Evolutionary conservation across 2,888 invertebrate species (phyloP), one percentile per base, ranked within the genome.

Genomic region (Endotricha flammealis): DNA sequence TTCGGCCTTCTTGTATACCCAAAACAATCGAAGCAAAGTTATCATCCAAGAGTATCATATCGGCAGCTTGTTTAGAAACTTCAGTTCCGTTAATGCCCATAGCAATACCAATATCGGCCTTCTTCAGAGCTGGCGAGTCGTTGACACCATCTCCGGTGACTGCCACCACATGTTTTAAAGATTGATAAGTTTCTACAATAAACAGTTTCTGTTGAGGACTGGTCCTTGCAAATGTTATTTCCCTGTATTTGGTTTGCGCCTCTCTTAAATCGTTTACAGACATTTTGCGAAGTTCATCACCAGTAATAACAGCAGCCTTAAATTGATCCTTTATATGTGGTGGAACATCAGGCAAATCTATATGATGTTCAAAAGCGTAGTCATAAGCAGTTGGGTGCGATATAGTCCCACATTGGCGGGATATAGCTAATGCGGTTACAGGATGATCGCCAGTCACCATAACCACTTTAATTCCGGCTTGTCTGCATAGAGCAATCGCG

Each of bases 121-220:
- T 93, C 63, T 95, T 95, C 36, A 96, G 76, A 8, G 95, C 95
- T 3, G 95, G 95, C 0, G 95, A 94, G 69, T 95, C 95, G 55
- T 95, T 95, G 0, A 96, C 95, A 24, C 95, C 96, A 60, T 96
- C 95, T 6, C 96, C 96, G 13, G 95, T 95, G 0, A 95, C 95
- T 7, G 95, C 94, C 27, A 95, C 95, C 41, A 95, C 93, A 53
- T 93, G 90, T 9, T 93, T 92, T 24, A 92, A 78, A 36, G 92
- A 75, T 66, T 96, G 95, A 60, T 92, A 94, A 22, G 93, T 93
- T 76, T 96, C 95, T 1, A 92, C 92, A 32, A 92, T 91, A 25
- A 88, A 73, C 28, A 91, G 56, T 50, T 92, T 92, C 54, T 92
- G 92, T 39, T 91, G 91, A 0, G 92, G 91, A 43, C 90, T 91